phyloP scores from a whole-genome alignment of 2,797 vertebrate genomes.

The Synaphobranchus kaupii region DNA sequence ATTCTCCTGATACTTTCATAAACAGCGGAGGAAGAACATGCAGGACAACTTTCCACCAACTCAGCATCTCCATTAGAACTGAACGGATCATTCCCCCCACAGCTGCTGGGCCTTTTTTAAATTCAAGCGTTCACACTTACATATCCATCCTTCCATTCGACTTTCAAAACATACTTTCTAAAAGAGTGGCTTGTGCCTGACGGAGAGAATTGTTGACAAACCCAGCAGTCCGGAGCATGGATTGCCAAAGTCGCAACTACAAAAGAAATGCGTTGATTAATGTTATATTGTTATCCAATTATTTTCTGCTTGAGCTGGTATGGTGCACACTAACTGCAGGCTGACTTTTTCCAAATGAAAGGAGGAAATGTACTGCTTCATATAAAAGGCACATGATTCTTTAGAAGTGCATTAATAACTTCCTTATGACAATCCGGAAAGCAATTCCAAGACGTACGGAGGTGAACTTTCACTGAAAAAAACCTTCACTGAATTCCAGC shows the following conservation, averaged over 20 bases:
- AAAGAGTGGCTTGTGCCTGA: not conserved
- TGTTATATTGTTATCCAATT: not conserved
- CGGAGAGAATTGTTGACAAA: not conserved
- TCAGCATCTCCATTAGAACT: not conserved
- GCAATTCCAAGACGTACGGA: not conserved
- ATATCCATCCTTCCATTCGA: not conserved
- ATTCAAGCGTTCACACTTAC: not conserved
- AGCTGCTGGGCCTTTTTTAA: not conserved
- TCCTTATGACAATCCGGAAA: not conserved
- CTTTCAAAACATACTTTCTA: not conserved
- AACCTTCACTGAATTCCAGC: not conserved
- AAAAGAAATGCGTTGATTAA: not conserved
- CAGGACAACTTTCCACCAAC: not conserved
- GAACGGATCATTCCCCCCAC: not conserved
- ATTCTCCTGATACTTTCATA: not conserved
- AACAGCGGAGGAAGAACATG: not conserved
- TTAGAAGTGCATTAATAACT: slow-evolving; percentile 3
- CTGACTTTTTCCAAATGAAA: not conserved
- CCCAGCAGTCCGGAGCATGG: not conserved
- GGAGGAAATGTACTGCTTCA: not conserved
- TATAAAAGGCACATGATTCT: slow-evolving; percentile 14
- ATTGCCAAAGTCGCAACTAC: not conserved
- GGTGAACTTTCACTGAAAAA: slow-evolving; percentile 13
- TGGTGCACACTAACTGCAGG: not conserved
- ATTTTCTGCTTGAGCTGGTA: not conserved